These are phyloP conservation scores for Uloborus plumipes DNA, from an alignment of 2,888 invertebrate genomes.

Conservation along the genomic window DNA sequence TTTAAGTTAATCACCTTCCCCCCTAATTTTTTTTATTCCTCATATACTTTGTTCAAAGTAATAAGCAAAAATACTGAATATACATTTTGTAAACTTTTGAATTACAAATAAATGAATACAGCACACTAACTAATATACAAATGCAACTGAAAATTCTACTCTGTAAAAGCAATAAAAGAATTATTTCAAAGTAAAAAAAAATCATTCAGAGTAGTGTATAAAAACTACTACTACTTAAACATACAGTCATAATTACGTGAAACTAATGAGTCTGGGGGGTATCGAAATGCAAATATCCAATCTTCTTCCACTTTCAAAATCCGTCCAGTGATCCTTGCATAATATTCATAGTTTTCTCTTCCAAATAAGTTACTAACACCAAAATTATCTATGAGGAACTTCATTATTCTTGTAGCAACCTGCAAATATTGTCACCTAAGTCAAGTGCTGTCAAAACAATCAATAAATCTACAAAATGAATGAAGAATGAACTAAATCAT, in stretches of 20 bases:
- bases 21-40: too few species aligned
- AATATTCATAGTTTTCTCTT: slow-evolving; percentile 93
- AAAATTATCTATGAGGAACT: slow-evolving; percentile 96
- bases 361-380: slow-evolving; percentile 96
- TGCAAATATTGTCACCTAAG: slow-evolving; percentile 70
- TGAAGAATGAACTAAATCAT: neutral
- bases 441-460: slow-evolving; percentile 9
- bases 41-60: too few species aligned
- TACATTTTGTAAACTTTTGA: too few species aligned
- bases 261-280: slow-evolving; percentile 80
- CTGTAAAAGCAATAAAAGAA: neutral
- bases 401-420: slow-evolving; percentile 96
- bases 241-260: slow-evolving; percentile 73
- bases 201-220: neutral
- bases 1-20: too few species aligned
- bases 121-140: neutral
- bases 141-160: neutral
- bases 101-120: too few species aligned
- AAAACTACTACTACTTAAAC: slow-evolving; percentile 57
- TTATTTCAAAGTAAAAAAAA: neutral
- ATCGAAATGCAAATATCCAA: slow-evolving; percentile 94
- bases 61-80: too few species aligned
- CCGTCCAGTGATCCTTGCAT: slow-evolving; percentile 92
- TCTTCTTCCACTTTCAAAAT: slow-evolving; percentile 93
- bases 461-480: neutral